A percentile compares a stretch with the other conserved stretches of the same genome.
phyloP scores from a whole-genome alignment of 2,888 invertebrate species.

The Craniophora ligustri region DNA sequence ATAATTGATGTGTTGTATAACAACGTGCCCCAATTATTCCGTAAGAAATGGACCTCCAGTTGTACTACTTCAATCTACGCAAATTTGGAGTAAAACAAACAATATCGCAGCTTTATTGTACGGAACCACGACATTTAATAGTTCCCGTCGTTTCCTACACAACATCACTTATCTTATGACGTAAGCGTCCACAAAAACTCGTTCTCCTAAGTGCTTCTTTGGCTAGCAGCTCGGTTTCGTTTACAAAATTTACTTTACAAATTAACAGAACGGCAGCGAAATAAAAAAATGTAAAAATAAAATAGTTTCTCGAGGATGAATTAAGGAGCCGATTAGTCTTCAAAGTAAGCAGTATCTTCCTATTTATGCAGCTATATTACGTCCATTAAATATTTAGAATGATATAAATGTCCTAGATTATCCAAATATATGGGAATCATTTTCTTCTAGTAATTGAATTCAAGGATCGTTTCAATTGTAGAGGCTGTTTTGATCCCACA shows the following conservation, averaged over 20 bases:
- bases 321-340: neutral
- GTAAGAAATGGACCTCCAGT: slow-evolving; percentile 1
- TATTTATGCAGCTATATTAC: neutral
- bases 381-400: neutral
- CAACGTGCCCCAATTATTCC: too few species aligned
- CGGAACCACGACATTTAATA: slow-evolving; percentile 12
- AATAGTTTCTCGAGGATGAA: neutral
- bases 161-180: slow-evolving; percentile 27
- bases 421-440: neutral
- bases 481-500: too few species aligned
- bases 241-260: slow-evolving; percentile 8
- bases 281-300: slow-evolving; percentile 5
- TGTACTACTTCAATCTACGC: slow-evolving; percentile 4
- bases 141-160: slow-evolving; percentile 10
- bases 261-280: slow-evolving; percentile 5
- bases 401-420: neutral
- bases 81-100: slow-evolving; percentile 1
- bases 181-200: slow-evolving; percentile 31
- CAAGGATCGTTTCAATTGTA: neutral
- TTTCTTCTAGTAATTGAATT: neutral
- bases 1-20: too few species aligned
- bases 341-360: too few species aligned
- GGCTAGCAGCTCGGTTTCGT: slow-evolving; percentile 11
- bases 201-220: slow-evolving; percentile 24
- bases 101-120: slow-evolving; percentile 3